Evolutionary conservation across 1,140 invertebrate genomes (phyloP), one percentile per base, ranked within the genome.

Genomic region (Triops cancriformis): DNA sequence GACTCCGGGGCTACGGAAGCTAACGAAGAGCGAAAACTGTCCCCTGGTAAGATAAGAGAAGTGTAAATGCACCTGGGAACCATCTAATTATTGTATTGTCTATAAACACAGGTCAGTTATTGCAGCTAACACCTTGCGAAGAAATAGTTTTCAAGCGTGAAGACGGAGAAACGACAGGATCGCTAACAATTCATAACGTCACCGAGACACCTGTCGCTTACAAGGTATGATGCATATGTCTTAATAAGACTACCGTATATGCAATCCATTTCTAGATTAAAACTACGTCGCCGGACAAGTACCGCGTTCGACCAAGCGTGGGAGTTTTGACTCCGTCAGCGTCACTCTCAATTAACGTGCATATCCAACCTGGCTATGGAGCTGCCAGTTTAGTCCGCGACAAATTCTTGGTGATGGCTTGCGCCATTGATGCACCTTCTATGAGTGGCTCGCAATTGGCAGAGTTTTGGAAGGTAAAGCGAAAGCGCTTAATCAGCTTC

Each of bases 281-380:
- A 85, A 92, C 89, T 64, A 91, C 90, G 18, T 88, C 89, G 1
- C 95, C 95, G 0, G 94, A 96, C 80, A 97, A 96, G 84, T 97
- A 95, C 84, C 86, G 93, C 72, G 95, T 97, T 0, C 88, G 93
- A 76, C 94, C 95, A 12, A 95, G 92, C 80, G 90, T 89, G 23
- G 95, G 95, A 9, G 84, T 90, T 43, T 83, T 97, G 43, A 82
- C 85, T 3, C 87, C 91, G 26, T 89, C 88, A 26, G 85, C 86
- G 76, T 84, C 84, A 76, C 83, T 85, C 7, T 84, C 82, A 5
- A 84, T 90, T 5, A 87, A 82, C 37, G 87, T 90, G 12, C 85
- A 86, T 64, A 81, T 90, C 23, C 86, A 89, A 76, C 82, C 85
- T 51, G 88, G 87, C 27, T 89, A 86, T 80, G 86, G 85, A 80